phyloP scores from a whole-genome alignment of 92 coral and sea anemone species.

The Umimayanthus kanabou region DNA sequence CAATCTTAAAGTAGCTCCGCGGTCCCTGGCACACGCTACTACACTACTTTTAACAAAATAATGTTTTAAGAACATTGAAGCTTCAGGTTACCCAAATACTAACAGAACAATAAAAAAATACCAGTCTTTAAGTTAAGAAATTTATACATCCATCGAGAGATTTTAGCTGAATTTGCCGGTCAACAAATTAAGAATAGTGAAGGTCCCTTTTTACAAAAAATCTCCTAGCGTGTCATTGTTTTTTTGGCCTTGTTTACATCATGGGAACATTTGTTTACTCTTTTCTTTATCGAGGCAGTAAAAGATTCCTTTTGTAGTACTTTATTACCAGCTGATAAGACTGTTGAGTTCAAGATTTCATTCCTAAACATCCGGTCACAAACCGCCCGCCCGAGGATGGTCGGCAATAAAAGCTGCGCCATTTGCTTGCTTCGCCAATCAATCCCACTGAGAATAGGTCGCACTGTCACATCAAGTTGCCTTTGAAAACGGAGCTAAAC shows the following conservation, averaged over 20 bases:
- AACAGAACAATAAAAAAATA: no score
- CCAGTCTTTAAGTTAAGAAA: no score
- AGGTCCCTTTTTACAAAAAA: no score
- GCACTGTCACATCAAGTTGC: background rate
- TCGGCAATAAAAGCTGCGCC: background rate
- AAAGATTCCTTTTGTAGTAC: background rate
- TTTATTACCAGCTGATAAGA: background rate
- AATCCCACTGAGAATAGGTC: background rate
- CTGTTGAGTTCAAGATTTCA: background rate
- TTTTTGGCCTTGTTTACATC: no score
- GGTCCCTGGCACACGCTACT: no score
- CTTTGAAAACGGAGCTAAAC: background rate
- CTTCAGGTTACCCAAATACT: no score
- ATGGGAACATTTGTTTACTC: background rate
- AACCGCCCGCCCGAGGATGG: background rate
- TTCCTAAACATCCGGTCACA: slow-evolving; percentile 14
- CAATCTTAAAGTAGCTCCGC: no score
- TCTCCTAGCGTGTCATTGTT: background rate
- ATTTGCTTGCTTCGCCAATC: background rate
- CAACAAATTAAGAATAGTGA: no score
- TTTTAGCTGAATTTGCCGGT: no score
- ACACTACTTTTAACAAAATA: no score
- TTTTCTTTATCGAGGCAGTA: background rate
- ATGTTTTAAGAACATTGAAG: no score
- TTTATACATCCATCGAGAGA: no score